phyloP scores from a whole-genome alignment of 2,888 invertebrate genomes.

The Timema podura region DNA sequence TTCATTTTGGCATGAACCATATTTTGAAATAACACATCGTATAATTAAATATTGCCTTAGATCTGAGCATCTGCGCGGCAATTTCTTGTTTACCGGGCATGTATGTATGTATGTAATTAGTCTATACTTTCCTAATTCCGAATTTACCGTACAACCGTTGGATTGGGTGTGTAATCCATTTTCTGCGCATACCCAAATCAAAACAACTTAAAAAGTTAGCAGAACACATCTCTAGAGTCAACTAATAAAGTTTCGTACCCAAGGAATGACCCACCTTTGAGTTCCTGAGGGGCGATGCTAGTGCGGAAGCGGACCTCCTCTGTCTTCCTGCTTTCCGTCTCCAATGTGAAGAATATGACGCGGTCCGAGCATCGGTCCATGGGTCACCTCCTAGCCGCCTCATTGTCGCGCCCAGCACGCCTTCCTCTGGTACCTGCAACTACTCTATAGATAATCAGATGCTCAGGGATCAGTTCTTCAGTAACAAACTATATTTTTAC shows the following conservation, averaged over 20 bases:
- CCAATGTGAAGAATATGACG: constrained; percentile 24
- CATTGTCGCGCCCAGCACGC: constrained; percentile 14
- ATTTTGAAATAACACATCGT: no score
- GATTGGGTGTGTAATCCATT: neutral
- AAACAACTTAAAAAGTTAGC: neutral
- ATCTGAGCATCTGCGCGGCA: no score
- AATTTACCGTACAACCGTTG: neutral
- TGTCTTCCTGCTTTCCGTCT: constrained; percentile 14
- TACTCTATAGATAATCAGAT: no score
- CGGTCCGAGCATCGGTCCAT: constrained; percentile 13
- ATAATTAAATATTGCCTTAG: no score
- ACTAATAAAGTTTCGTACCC: neutral
- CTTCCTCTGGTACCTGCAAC: no score
- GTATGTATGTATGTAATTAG: no score
- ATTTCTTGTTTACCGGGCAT: no score
- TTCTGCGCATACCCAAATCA: neutral
- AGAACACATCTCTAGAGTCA: neutral
- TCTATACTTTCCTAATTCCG: no score
- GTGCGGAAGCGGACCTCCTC: constrained; percentile 25
- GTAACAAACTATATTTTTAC: no score
- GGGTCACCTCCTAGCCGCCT: constrained; percentile 19
- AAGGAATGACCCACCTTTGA: constrained; percentile 26
- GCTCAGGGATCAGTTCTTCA: no score
- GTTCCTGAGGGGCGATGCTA: constrained; percentile 23
- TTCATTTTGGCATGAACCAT: no score